Base-by-base conservation (phyloP, 2,113 vertebrate genomes). In the Phyllostomus hastatus region DNA sequence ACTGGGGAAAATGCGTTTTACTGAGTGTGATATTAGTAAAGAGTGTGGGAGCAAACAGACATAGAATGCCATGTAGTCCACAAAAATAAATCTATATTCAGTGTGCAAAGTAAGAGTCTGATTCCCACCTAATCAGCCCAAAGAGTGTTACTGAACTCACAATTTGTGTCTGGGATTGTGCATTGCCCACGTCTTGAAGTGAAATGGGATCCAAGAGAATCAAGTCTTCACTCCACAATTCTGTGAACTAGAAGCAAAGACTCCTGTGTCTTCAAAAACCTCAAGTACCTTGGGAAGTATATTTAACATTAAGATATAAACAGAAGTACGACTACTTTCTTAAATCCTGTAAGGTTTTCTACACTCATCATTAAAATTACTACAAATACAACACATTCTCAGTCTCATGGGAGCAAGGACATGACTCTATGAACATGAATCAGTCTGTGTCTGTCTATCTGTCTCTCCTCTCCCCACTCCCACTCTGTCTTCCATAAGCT, bases 281-380 rank as follows among this genome's bases (percentile, higher is more conserved):
- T 52, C 16, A 11, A 86, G 3, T 75, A 24, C 24, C 59, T 59
- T 84, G 22, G 66, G 20, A 76, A 22, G 33, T 54, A 14, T 7
- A 82, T 33, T 90, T 78, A 87, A 11, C 66, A 80, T 73, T 54
- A 69, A 64, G 83, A 41, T 69, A 75, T 33, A 93, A 84, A 24
- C 11, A 93, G 33, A 14, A 64, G 33, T 28, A 67, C 7, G 72
- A 19, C 57, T 61, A 48, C 20, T 81, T 93, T 50, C 41, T 69
- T 72, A 95, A 94, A 83, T 54, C 26, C 7, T 75, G 1, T 11
- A 67, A 69, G 9, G 16, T 50, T 82, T 43, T 38, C 67, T 85
- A 70, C 24, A 59, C 76, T 79, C 38, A 2, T 64, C 86, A 85
- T 48, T 76, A 59, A 92, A 95, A 90, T 20, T 24, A 70, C 52